Conservation (phyloP, 2,888 invertebrate genomes). For the Napeogenes sylphis region DNA sequence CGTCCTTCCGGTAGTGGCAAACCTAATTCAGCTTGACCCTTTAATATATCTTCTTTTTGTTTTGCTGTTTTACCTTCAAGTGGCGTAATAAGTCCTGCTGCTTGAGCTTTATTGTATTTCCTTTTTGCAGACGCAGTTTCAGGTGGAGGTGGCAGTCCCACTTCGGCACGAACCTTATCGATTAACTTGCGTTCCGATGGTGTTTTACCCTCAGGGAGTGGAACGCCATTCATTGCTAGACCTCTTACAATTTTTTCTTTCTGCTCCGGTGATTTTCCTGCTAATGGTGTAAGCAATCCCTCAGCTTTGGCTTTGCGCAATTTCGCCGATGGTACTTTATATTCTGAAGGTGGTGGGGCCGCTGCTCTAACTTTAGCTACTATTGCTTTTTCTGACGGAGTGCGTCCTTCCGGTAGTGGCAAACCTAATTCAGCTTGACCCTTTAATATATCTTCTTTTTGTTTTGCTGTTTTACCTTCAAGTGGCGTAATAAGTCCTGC, state of each 20-base stretch:
- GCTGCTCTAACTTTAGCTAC: constrained; percentile 28
- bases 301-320: constrained; percentile 29
- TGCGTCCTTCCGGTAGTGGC: too few relatives aligned
- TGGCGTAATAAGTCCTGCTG: constrained; percentile 26
- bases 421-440: constrained; percentile 36
- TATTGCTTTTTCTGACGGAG: constrained; percentile 20
- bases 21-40: constrained; percentile 22
- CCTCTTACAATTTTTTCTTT: constrained; percentile 35
- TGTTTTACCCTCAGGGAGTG: constrained; percentile 34
- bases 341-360: too few relatives aligned
- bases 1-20: constrained; percentile 28
- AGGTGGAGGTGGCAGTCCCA: constrained; percentile 33
- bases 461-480: too few relatives aligned
- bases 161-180: constrained; percentile 29
- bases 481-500: too few relatives aligned
- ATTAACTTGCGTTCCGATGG: constrained; percentile 36
- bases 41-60: constrained; percentile 31
- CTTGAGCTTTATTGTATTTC: constrained; percentile 23
- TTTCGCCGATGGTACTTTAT: too few relatives aligned
- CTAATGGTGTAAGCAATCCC: constrained; percentile 33
- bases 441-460: too few relatives aligned
- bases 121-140: constrained; percentile 20
- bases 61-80: constrained; percentile 29
- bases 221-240: constrained; percentile 26
- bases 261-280: constrained; percentile 35